Evolutionary conservation across 2,113 vertebrate genomes (phyloP), one percentile per base, ranked within the genome.

Genomic region (Elgaria multicarinata): DNA sequence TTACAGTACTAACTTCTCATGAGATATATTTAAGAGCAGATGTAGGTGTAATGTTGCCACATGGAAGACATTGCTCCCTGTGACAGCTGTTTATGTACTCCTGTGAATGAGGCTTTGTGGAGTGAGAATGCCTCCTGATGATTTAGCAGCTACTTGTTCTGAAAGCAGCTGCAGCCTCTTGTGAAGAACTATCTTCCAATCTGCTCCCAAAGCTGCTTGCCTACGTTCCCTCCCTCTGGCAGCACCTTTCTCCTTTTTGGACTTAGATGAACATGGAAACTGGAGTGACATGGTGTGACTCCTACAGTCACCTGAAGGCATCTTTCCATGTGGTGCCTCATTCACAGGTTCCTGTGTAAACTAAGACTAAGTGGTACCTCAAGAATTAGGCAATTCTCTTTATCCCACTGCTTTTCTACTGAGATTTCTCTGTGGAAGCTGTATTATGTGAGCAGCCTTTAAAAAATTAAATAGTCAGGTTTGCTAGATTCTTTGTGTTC

Each of bases 401-500:
- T 26, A 69, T 55, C 24, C 44, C n/a, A 53, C 33, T 39, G 58
- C 31, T 77, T 22, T 80, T 81, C 66, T 71, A 53, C 72, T 44
- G 36, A 44, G 72, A 13, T 66, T 46, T 39, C 36, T 26, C 9
- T 62, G 12, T 88, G 28, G 69, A 74, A 76, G 44, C 88, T 67
- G n/a, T 89, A 42, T 55, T 20, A 55, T 50, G 14, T 66, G 33
- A 83, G 24, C 16, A 50, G 20, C 31, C 75, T 46, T 64, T 64
- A 50, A 82, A 83, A 50, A 53, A 69, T 76, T 58, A 90, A 66
- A 67, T 92, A 4, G 1, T 0, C 1, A 12, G 69, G 90, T 87
- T 94, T 87, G 82, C 85, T 2, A 36, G 7, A 91, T 91, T 88
- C 90, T 84, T 50, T 87, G 39, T 0, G 0, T 58, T 36, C 20